Evolutionary conservation across 2,888 invertebrate genomes (phyloP), one percentile per base, ranked within the genome.

Genomic region (Hirtodrosophila duncani): DNA sequence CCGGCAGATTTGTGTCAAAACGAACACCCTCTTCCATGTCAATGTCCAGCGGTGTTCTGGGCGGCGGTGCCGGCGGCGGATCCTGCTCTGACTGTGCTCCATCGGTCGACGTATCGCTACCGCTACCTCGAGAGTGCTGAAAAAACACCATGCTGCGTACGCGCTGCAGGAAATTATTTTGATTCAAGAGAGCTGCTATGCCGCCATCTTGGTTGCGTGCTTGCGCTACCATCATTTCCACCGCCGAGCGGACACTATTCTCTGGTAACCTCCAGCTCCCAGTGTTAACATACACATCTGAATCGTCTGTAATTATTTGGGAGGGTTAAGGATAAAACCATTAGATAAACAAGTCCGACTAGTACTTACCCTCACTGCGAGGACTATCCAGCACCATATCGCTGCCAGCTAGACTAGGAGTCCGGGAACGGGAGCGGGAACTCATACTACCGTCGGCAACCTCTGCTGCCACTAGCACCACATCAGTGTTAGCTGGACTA

Each of bases 1-100:
- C 88, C 8, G 91, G 89, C 33, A 91, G 69, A 57, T 88, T 88
- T 5, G 88, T 87, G 64, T 91, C 90, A 51, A 89, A 89, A 3
- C 67, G 71, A 29, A 84, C 70, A 10, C 80, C 81, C 10, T 67
- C 63, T 9, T 64, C 64, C 34, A 66, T 63, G 2, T 67, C 67
- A 18, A 70, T 16, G 8, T 74, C 68, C 18, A 59, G 11, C 1
- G 53, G 58, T 5, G 30, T 8, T 4, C 17, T 23, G 1, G 43
- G 11, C 3, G 37, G 24, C 3, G 49, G 55, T n/a, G 57, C 36
- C 2, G 53, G 37, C 4, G 58, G 37, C 3, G 21, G 14, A 4
- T 36, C 9, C 1, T 33, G 23, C 6, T 31, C 26, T 6, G 29
- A 13, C 3, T 21, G 20, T n/a, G 18, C 37, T 5, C 39, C 38